Base-by-base conservation (phyloP, 2,888 invertebrate genomes). In the Herminia tarsipennalis region DNA sequence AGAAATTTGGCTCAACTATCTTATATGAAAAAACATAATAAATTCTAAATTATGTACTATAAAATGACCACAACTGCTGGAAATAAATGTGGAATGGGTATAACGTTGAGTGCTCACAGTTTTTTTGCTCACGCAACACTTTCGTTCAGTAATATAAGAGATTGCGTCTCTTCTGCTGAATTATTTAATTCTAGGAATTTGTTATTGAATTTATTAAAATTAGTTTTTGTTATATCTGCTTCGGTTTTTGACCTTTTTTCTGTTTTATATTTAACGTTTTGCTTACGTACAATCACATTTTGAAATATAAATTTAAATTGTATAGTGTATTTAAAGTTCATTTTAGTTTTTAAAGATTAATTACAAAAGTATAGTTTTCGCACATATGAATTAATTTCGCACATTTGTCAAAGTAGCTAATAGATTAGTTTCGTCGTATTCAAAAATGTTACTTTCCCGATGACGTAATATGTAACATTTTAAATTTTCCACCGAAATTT, bases 11-110 rank as follows among this genome's bases (percentile, higher is more conserved):
- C 84, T 79, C 81, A 62, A 65, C 70, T 73, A 62, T 73, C 80
- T 76, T 65, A 76, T 75, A 77, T 73, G 51, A 78, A 80, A 76
- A 77, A 75, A 76, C 73, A 76, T 76, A 78, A 82, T 83, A 78
- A 75, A 78, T 81, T 76, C 73, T 68, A 77, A 73, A 73, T 74
- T 73, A 76, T 73, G 68, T 69, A 70, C 69, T 71, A 73, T 76
- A 76, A 79, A 78, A 78, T 78, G 69, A 78, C 70, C 76, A 70
- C 76, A 70, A 69, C 68, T 70, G 52, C 62, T 65, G 43, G 50
- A 67, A 69, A 74, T 76, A 76, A 65, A 36, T 36, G 46, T 41
- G 36, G 36, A 36, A 56, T 58, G 18, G 22, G 28, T 30, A 39
- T 22, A 18, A 35, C 21, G 49, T 47, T 45, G 43, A 56, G 35